Evolutionary conservation across 2,113 vertebrate genomes (phyloP).

Genomic region (Apaloderma vittatum): DNA sequence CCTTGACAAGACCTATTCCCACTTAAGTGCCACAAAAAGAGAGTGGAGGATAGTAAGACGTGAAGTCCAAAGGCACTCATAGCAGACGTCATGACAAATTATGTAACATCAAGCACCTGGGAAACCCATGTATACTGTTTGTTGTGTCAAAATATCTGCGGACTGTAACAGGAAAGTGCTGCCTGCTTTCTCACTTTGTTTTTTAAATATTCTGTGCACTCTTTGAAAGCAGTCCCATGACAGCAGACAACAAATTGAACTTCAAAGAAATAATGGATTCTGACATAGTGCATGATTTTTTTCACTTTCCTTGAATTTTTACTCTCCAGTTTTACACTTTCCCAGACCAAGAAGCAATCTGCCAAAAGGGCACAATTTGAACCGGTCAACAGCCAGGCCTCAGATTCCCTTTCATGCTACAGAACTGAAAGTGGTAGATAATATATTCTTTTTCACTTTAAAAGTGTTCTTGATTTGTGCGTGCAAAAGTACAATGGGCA

Average conservation of each 20-base stretch:
- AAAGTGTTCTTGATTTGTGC: conserved; percentile 1
- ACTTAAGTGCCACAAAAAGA: not conserved
- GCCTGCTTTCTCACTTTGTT: conserved; percentile 45
- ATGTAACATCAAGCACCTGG: conserved; percentile 30
- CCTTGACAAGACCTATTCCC: not conserved
- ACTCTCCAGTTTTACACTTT: conserved; percentile 12
- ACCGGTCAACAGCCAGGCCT: conserved; percentile 20
- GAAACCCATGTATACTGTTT: conserved; percentile 33
- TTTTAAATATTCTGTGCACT: conserved; percentile 52
- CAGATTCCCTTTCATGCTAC: conserved; percentile 30
- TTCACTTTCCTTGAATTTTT: conserved; percentile 18
- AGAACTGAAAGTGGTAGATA: not conserved
- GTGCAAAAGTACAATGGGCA: not conserved
- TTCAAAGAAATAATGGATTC: conserved; percentile 38
- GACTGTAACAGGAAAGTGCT: conserved; percentile 21
- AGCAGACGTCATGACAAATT: conserved; percentile 33
- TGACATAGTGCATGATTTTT: conserved; percentile 12
- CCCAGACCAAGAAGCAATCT: not conserved
- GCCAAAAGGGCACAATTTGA: conserved; percentile 38
- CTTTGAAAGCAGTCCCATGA: conserved; percentile 62
- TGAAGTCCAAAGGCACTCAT: conserved; percentile 16
- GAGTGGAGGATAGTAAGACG: not conserved
- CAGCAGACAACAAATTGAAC: conserved; percentile 61
- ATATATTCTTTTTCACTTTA: not conserved
- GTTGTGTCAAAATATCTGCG: conserved; percentile 45